Percentiles rank a stretch among this genome's conserved stretches.
phyloP scores from a whole-genome alignment of 1,140 invertebrate genomes.

The Ceratosolen solmsi region DNA sequence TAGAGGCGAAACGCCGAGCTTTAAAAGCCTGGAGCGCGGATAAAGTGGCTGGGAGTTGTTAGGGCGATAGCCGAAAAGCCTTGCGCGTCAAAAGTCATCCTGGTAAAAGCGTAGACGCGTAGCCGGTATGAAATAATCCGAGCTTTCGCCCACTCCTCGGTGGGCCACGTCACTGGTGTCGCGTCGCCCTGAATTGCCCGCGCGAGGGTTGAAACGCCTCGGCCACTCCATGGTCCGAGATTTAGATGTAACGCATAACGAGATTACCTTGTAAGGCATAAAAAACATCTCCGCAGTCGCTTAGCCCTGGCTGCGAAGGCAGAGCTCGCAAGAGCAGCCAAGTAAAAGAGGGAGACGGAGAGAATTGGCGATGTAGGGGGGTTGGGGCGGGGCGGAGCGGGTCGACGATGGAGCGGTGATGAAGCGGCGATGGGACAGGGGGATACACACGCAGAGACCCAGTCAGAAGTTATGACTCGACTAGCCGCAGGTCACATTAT shows the following conservation, averaged over 20 bases:
- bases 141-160: neutral
- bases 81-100: slow-evolving; percentile 4
- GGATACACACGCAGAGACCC: slow-evolving; percentile 44
- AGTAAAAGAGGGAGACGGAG: neutral
- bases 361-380: too few relatives aligned
- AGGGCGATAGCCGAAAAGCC: slow-evolving; percentile 34
- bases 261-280: slow-evolving; percentile 70
- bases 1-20: neutral
- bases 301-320: neutral
- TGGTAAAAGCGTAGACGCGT: slow-evolving; percentile 19
- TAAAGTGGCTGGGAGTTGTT: slow-evolving; percentile 35
- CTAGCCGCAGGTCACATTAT: slow-evolving; percentile 63
- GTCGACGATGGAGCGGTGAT: too few relatives aligned
- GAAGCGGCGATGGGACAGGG: too few relatives aligned
- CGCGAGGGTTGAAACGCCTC: neutral
- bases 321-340: neutral
- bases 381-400: too few relatives aligned
- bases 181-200: neutral
- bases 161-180: neutral
- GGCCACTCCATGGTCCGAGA: neutral
- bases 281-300: slow-evolving; percentile 63
- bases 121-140: neutral
- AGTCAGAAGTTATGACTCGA: slow-evolving; percentile 68
- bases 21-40: slow-evolving; percentile 45
- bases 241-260: slow-evolving; percentile 30